Evolutionary conservation across 2,113 vertebrate genomes (phyloP).

Genomic region (Jaculus jaculus): DNA sequence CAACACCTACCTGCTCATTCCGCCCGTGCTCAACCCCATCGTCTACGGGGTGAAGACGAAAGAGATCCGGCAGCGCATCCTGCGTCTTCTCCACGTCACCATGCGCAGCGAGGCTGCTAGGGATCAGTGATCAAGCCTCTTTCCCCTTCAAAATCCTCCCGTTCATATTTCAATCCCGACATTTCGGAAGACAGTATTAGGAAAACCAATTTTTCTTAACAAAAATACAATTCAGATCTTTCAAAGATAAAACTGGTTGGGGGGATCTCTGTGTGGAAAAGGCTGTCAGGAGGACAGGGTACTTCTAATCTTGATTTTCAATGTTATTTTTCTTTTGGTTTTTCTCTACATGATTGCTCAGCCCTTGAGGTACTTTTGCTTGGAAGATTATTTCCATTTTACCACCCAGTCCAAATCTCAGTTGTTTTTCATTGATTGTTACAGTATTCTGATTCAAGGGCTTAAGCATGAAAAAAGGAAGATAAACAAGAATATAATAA

Average conservation of each 20-base stretch:
- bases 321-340: background rate
- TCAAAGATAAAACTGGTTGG: conserved; percentile 19
- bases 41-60: conserved; percentile 79
- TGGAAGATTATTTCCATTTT: conserved; percentile 28
- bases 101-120: conserved; percentile 33
- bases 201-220: background rate
- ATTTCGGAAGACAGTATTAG: conserved; percentile 48
- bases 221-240: conserved; percentile 16
- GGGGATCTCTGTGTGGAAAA: background rate
- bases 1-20: conserved; percentile 79
- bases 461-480: background rate
- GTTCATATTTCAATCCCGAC: conserved; percentile 15
- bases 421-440: background rate
- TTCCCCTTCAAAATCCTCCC: background rate
- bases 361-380: background rate
- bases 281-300: background rate
- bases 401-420: background rate
- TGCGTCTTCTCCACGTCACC: conserved; percentile 60
- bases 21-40: conserved; percentile 80
- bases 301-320: background rate
- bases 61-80: conserved; percentile 74
- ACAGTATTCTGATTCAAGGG: background rate
- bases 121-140: background rate
- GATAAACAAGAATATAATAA: conserved; percentile 16
- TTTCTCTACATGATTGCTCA: background rate